Conservation (phyloP, 2,797 vertebrate genomes). For the Pterois miles region DNA sequence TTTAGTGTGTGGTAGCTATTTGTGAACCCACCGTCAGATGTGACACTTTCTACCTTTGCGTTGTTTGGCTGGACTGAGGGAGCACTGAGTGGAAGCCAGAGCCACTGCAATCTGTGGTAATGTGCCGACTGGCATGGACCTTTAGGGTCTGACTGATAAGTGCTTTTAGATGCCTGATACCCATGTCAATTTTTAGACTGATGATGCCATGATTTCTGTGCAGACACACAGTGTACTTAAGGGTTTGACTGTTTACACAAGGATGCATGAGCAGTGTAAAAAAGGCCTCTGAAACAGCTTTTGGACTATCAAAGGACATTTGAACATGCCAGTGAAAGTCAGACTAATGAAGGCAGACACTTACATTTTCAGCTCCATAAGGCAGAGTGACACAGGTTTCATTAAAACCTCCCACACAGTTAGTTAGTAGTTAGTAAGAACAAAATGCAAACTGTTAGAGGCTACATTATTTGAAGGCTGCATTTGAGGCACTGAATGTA, state of each 20-base stretch:
- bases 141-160: slow-evolving; percentile 18
- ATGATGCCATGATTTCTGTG: slow-evolving; percentile 13
- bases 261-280: not conserved
- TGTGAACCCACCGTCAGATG: slow-evolving; percentile 25
- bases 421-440: slow-evolving; percentile 30
- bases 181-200: slow-evolving; percentile 27
- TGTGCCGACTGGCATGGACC: slow-evolving; percentile 35
- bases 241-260: slow-evolving; percentile 6
- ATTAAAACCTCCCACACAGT: slow-evolving; percentile 49
- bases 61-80: slow-evolving; percentile 11
- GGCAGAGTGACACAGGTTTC: slow-evolving; percentile 42
- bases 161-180: slow-evolving; percentile 42
- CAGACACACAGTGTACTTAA: not conserved
- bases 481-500: not conserved
- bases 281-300: slow-evolving; percentile 6
- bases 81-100: slow-evolving; percentile 19
- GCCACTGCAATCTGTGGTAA: slow-evolving; percentile 33
- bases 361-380: slow-evolving; percentile 32
- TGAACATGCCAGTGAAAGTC: slow-evolving; percentile 34
- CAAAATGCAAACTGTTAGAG: slow-evolving; percentile 29
- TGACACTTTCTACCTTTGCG: slow-evolving; percentile 9
- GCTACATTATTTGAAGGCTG: not conserved
- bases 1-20: slow-evolving; percentile 17
- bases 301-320: slow-evolving; percentile 33
- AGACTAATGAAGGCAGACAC: slow-evolving; percentile 43